Base-by-base conservation (phyloP, 2,888 invertebrate genomes). In the Prenolepis imparis region DNA sequence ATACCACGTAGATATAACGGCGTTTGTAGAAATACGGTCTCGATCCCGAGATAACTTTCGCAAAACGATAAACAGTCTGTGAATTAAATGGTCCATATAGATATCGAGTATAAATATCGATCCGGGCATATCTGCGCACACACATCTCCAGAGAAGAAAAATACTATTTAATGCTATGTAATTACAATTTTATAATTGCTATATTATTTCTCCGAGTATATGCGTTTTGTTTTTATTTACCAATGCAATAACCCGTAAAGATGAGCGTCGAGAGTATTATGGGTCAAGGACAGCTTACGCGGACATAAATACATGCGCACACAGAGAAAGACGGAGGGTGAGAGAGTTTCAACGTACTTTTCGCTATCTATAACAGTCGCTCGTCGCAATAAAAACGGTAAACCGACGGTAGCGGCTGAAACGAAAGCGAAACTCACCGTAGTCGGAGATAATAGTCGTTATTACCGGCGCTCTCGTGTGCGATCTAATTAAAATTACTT, bases 401-500 rank as follows among this genome's bases (percentile, higher is more conserved):
- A 48, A 67, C 41, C 24, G 32, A 78, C 59, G 59, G 44, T 41
- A 41, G 75, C 52, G 18, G 74, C 66, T 32, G 66, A 32, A 83
- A 88, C 84, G 84, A 88, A 86, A 83, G 84, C 66, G 88, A 84
- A 84, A 88, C 52, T 78, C 70, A 61, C 52, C 41, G 64, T 80
- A 21, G 59, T 36, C 36, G 36, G 36, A 36, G 70, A 78, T 59
- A 70, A 70, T 78, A 73, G 70, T 61, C 82, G 77, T 82, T 84
- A 84, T 83, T 82, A 83, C 55, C 39, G 57, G 24, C 28, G 72
- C 72, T 24, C 32, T 73, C 64, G 18, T 57, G 73, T 68, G 83
- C 63, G 83, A 89, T 88, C 84, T 87, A 88, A 90, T 90, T 90
- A 88, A 90, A 90, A 90, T 90, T 86, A 88, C 88, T 90, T 72